Conservation (phyloP, 2,113 vertebrate species). For the Acanthisitta chloris region DNA sequence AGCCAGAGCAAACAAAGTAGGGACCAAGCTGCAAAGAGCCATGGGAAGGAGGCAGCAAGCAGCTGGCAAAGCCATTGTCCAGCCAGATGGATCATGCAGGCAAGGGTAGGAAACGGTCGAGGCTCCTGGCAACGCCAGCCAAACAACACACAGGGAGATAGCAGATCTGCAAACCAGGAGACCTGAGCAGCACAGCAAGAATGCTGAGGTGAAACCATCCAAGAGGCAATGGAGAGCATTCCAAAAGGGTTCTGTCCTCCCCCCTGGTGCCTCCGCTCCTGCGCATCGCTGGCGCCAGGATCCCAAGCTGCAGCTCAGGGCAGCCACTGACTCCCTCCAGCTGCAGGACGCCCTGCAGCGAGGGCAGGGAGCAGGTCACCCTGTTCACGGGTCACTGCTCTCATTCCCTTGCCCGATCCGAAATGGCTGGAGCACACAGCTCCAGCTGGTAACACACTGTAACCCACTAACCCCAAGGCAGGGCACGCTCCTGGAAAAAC, state of each 20-base stretch:
- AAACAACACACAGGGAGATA: not conserved
- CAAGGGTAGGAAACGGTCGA: not conserved
- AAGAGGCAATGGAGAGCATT: fast-evolving
- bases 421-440: not conserved
- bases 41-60: slow-evolving; percentile 24
- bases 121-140: not conserved
- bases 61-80: not conserved
- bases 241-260: fast-evolving
- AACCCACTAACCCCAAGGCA: not conserved
- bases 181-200: not conserved
- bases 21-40: slow-evolving; percentile 47
- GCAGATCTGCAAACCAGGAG: not conserved
- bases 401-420: not conserved
- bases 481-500: not conserved
- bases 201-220: not conserved
- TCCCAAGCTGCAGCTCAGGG: not conserved
- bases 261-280: fast-evolving
- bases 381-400: not conserved
- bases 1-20: slow-evolving; percentile 64
- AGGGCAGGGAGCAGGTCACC: not conserved
- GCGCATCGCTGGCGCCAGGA: not conserved
- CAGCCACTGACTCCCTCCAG: not conserved
- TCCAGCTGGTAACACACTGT: not conserved
- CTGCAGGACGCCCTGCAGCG: not conserved
- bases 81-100: not conserved